These are phyloP conservation scores for Tokudaia muenninki DNA, from an alignment of 2,797 vertebrate genomes.

Conservation along the genomic window DNA sequence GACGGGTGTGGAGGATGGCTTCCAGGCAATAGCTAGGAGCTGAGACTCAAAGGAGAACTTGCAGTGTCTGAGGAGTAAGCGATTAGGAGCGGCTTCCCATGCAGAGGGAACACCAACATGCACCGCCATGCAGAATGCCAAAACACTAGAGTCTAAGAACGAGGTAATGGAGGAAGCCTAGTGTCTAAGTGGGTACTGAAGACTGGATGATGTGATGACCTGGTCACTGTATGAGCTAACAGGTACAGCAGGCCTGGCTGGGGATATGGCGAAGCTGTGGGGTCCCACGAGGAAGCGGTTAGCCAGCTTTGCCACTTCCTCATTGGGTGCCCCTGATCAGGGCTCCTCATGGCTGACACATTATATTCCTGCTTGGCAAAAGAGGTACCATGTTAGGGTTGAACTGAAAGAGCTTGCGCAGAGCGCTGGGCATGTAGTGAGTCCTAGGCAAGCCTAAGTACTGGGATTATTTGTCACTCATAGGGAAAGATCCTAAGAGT, in stretches of 20 bases:
- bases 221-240: neutral
- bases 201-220: neutral
- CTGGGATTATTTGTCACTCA: neutral
- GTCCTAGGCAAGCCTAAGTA: neutral
- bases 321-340: neutral
- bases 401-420: neutral
- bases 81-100: fast-evolving
- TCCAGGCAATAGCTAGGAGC: neutral
- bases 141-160: neutral
- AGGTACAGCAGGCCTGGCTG: neutral
- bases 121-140: no score
- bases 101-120: neutral
- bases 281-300: neutral
- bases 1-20: neutral
- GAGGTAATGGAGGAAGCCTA: neutral
- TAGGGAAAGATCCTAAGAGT: neutral
- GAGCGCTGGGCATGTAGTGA: neutral
- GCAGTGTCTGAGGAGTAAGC: fast-evolving
- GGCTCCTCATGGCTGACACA: neutral
- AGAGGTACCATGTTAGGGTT: neutral
- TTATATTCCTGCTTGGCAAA: neutral
- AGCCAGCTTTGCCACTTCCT: neutral
- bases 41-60: neutral
- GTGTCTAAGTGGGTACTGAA: neutral
- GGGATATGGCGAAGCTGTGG: neutral